Evolutionary conservation across 2,113 vertebrate genomes (phyloP).

Genomic region (Abramis brama): DNA sequence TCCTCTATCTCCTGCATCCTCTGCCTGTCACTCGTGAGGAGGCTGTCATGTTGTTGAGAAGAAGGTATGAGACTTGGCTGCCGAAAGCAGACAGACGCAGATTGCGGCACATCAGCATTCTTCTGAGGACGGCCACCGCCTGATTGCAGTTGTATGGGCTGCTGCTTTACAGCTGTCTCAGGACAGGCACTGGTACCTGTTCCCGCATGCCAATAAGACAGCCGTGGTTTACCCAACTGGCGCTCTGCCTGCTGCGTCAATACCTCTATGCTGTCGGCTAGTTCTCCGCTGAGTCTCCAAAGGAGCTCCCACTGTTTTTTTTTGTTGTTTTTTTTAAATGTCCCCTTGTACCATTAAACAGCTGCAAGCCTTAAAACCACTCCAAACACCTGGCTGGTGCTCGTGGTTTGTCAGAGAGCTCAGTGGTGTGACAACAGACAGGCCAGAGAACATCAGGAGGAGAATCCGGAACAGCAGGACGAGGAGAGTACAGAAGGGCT

Average conservation of each 20-base stretch:
- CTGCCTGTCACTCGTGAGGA: slow-evolving; percentile 58
- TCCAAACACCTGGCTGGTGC: slow-evolving; percentile 71
- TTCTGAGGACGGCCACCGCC: slow-evolving; percentile 82
- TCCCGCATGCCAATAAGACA: slow-evolving; percentile 94
- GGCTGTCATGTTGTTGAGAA: slow-evolving; percentile 85
- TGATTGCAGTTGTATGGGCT: slow-evolving; percentile 96
- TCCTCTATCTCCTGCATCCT: slow-evolving; percentile 62
- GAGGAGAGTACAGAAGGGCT: slow-evolving; percentile 25
- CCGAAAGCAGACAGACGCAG: slow-evolving; percentile 78
- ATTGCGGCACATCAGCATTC: slow-evolving; percentile 89
- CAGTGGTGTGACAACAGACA: slow-evolving; percentile 73
- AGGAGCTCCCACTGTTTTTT: slow-evolving; percentile 66
- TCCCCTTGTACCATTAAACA: slow-evolving; percentile 68
- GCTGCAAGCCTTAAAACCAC: slow-evolving; percentile 75
- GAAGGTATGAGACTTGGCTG: slow-evolving; percentile 78
- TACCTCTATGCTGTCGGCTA: slow-evolving; percentile 77
- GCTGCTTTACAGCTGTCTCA: slow-evolving; percentile 97
- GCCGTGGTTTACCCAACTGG: slow-evolving; percentile 81
- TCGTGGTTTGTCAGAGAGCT: slow-evolving; percentile 74
- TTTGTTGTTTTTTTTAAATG: slow-evolving; percentile 65
- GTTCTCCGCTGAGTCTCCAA: slow-evolving; percentile 77
- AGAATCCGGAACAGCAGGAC: slow-evolving; percentile 20
- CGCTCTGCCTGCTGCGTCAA: slow-evolving; percentile 84
- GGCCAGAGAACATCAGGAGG: slow-evolving; percentile 62
- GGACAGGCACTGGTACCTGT: slow-evolving; percentile 85